phyloP scores from a whole-genome alignment of 1,140 invertebrate species.

The Tetramorium parvispinum region DNA sequence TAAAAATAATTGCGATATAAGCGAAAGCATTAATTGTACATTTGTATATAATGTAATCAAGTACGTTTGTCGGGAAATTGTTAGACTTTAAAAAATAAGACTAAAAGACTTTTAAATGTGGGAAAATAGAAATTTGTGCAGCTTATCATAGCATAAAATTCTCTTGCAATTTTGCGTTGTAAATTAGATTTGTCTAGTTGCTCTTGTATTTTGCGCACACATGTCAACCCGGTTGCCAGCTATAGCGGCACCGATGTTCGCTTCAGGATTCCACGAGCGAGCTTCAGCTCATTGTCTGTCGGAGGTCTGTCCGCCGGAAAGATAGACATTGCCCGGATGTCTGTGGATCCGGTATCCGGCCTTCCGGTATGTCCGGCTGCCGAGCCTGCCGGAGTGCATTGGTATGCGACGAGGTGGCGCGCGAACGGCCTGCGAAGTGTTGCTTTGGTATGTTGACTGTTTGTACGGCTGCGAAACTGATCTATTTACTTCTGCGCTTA shows the following conservation, averaged over 20 bases:
- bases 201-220: slow-evolving; percentile 26
- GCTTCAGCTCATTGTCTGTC: slow-evolving; percentile 61
- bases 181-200: neutral
- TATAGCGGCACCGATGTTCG: slow-evolving; percentile 15
- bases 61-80: neutral
- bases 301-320: slow-evolving; percentile 67
- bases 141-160: neutral
- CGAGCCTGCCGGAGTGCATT: slow-evolving; percentile 66
- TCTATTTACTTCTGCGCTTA: slow-evolving; percentile 52
- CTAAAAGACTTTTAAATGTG: neutral
- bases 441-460: slow-evolving; percentile 77
- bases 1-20: neutral
- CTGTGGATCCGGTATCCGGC: slow-evolving; percentile 68
- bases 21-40: neutral
- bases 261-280: slow-evolving; percentile 60
- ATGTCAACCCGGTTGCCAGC: slow-evolving; percentile 29
- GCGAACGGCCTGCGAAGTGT: slow-evolving; percentile 77
- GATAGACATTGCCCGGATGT: slow-evolving; percentile 74
- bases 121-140: neutral
- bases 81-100: neutral
- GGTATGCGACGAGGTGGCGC: slow-evolving; percentile 75
- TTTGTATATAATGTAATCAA: neutral
- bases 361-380: slow-evolving; percentile 72
- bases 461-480: slow-evolving; percentile 60
- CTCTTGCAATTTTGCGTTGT: neutral